These are phyloP conservation scores for Busseola fusca DNA, from an alignment of 2,888 invertebrate genomes.

Conservation along the genomic window DNA sequence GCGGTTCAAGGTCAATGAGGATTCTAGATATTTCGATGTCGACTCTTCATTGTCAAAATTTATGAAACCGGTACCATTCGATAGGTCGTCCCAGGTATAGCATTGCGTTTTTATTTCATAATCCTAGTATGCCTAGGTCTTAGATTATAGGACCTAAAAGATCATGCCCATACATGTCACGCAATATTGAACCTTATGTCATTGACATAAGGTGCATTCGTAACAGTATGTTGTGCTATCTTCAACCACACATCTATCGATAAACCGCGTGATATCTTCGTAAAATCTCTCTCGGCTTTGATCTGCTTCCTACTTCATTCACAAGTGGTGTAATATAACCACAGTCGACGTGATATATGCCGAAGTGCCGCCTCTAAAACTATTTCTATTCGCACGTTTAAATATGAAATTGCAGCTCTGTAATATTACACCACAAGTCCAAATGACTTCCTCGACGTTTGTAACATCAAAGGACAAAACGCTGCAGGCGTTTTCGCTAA, in stretches of 20 bases:
- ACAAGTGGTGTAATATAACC: slow-evolving; percentile 49
- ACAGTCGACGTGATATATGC: slow-evolving; percentile 44
- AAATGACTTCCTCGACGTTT: slow-evolving; percentile 69
- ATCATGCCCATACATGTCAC: too few relatives aligned
- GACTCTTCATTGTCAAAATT: too few relatives aligned
- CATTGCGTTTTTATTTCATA: too few relatives aligned
- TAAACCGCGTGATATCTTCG: slow-evolving; percentile 12
- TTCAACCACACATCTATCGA: slow-evolving; percentile 28
- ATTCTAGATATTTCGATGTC: too few relatives aligned
- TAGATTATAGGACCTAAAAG: too few relatives aligned
- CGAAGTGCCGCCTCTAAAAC: slow-evolving; percentile 48
- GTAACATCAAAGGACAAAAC: slow-evolving; percentile 70
- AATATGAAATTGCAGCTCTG: slow-evolving; percentile 64
- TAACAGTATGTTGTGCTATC: not conserved
- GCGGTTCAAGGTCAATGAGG: too few relatives aligned
- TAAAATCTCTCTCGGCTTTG: slow-evolving; percentile 41
- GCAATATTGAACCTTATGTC: too few relatives aligned
- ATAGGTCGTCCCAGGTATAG: too few relatives aligned
- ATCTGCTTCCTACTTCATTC: slow-evolving; percentile 47
- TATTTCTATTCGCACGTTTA: slow-evolving; percentile 61
- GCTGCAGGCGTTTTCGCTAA: slow-evolving; percentile 69
- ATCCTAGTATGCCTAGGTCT: too few relatives aligned
- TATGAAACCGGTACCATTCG: too few relatives aligned
- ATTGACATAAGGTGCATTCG: too few relatives aligned
- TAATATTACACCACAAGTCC: slow-evolving; percentile 66